phyloP scores from a whole-genome alignment of 2,113 vertebrate genomes.

The Lonchura striata region DNA sequence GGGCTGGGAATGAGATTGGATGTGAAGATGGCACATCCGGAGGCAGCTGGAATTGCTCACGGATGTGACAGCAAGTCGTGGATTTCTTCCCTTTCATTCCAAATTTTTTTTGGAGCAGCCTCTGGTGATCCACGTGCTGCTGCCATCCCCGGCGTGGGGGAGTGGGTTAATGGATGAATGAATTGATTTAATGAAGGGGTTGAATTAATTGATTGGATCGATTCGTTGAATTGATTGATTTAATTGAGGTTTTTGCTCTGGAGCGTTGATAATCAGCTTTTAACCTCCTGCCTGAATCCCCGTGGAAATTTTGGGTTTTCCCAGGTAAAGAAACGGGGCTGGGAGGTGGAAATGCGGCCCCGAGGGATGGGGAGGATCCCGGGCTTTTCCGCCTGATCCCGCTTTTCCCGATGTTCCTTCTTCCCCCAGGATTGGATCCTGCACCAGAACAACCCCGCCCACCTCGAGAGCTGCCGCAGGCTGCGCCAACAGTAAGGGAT shows the following conservation, averaged over 20 bases:
- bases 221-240: too few species aligned
- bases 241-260: background rate
- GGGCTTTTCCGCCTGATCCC: fast-evolving
- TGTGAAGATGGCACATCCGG: background rate
- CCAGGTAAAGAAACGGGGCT: background rate
- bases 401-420: background rate
- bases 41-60: background rate
- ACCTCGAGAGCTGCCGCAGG: constrained; percentile 84
- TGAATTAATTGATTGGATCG: fast-evolving
- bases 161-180: too few species aligned
- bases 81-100: background rate
- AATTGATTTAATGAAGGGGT: background rate
- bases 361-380: fast-evolving
- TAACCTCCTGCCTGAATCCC: background rate
- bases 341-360: fast-evolving
- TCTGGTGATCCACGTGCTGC: background rate
- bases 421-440: constrained; percentile 86
- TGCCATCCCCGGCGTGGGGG: background rate
- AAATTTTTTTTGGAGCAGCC: background rate
- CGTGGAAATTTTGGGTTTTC: background rate
- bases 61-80: background rate
- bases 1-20: background rate
- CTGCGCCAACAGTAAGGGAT: constrained; percentile 83
- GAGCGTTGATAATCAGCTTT: background rate
- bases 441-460: constrained; percentile 86